phyloP scores from a whole-genome alignment of 2,888 invertebrate species.

The Nymphalis urticae region DNA sequence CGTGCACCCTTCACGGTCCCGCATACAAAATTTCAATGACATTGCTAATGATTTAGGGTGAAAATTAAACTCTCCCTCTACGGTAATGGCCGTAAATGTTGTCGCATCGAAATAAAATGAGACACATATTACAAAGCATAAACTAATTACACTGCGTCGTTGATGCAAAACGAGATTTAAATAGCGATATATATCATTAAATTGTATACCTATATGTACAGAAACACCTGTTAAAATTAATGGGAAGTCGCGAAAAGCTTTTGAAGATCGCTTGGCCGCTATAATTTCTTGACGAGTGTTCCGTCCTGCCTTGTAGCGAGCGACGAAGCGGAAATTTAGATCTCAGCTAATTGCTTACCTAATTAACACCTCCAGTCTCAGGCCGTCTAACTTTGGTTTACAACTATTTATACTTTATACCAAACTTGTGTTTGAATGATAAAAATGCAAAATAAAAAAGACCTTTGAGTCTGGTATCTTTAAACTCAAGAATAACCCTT shows the following conservation, averaged over 20 bases:
- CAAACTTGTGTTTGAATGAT: not conserved
- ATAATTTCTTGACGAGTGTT: slow-evolving; percentile 59
- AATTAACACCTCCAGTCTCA: slow-evolving; percentile 62
- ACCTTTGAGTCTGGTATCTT: too few species aligned
- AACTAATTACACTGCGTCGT: not conserved
- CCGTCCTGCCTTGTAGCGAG: slow-evolving; percentile 41
- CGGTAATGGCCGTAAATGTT: slow-evolving; percentile 39
- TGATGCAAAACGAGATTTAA: slow-evolving; percentile 2
- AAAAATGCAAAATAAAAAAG: not conserved
- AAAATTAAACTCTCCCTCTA: slow-evolving; percentile 50
- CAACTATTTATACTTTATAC: slow-evolving; percentile 34
- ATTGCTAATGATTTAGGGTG: slow-evolving; percentile 57
- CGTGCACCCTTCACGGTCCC: slow-evolving; percentile 46
- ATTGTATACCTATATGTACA: not conserved
- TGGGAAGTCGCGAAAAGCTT: slow-evolving; percentile 20
- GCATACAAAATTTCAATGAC: slow-evolving; percentile 52
- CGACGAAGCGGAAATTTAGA: slow-evolving; percentile 39
- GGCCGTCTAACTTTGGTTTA: slow-evolving; percentile 38
- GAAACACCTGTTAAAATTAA: slow-evolving; percentile 4
- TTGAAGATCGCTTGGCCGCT: slow-evolving; percentile 34
- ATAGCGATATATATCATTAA: not conserved
- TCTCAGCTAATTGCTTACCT: slow-evolving; percentile 58
- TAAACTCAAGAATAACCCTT: too few species aligned
- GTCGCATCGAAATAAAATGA: slow-evolving; percentile 30
- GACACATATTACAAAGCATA: slow-evolving; percentile 23